Percentiles rank a stretch among this genome's conserved stretches.
Conservation (phyloP, 2,113 vertebrate species). For the Microtus pennsylvanicus region DNA sequence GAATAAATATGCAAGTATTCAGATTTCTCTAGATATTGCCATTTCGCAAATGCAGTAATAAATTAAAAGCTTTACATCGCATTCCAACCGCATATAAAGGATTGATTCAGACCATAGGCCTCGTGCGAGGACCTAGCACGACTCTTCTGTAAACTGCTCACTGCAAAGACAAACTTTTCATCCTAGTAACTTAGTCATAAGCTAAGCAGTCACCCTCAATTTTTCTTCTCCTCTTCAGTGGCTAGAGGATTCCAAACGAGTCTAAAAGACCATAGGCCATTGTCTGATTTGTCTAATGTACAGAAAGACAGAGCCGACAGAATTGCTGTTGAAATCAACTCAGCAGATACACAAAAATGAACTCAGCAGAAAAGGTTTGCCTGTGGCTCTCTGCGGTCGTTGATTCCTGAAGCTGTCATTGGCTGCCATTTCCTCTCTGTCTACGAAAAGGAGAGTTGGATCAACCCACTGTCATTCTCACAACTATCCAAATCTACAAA, state of each 20-base stretch:
- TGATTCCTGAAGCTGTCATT: constrained; percentile 39
- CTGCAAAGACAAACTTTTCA: constrained; percentile 72
- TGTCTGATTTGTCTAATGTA: constrained; percentile 8
- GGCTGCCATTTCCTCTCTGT: constrained; percentile 27
- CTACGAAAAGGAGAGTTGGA: constrained; percentile 64
- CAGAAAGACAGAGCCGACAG: constrained; percentile 28
- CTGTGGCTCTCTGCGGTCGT: constrained; percentile 44
- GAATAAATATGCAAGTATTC: constrained; percentile 83
- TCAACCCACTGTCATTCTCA: constrained; percentile 54
- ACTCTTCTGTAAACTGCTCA: not conserved
- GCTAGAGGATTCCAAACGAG: constrained; percentile 62
- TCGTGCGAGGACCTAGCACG: not conserved
- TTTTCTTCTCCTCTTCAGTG: constrained; percentile 28
- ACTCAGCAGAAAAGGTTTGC: constrained; percentile 51
- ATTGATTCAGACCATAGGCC: constrained; percentile 70
- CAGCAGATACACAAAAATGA: constrained; percentile 26
- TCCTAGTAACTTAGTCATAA: constrained; percentile 56
- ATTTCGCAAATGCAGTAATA: constrained; percentile 78
- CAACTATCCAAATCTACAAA: constrained; percentile 44
- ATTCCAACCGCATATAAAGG: constrained; percentile 72
- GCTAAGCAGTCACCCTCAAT: constrained; percentile 37
- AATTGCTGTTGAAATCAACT: constrained; percentile 61
- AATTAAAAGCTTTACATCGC: constrained; percentile 77
- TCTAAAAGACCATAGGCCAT: constrained; percentile 30
- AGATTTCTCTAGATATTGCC: constrained; percentile 80